Evolutionary conservation across 1,140 invertebrate species (phyloP), one percentile per base, ranked within the genome.

Genomic region (Zaprionus lachaisei): DNA sequence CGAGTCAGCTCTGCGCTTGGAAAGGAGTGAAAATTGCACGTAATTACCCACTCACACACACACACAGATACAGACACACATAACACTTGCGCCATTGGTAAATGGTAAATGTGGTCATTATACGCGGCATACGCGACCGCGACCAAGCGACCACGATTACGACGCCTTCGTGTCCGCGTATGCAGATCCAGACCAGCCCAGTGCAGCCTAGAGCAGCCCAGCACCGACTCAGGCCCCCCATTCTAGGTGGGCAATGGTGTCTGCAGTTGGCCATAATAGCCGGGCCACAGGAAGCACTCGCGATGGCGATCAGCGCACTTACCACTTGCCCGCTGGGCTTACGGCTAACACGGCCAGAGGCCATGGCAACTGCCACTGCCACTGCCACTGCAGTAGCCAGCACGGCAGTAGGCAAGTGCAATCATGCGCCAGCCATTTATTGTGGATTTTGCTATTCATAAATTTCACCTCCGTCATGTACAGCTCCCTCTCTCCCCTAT

Each of bases 21-120:
- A 79, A 89, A 89, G 81, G 85, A 90, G 85, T 90, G 85, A 90
- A 90, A 90, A 90, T 90, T 90, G 81, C 81, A 80, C 69, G 85
- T 84, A 90, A 90, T 90, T 90, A 90, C 85, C 75, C 51, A 69
- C 67, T 67, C 67, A 69, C 63, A 83, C 54, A 66, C 71, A 81
- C 44, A 60, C 28, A 68, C 58, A 70, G 49, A 56, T 41, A 38
- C 22, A 67, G 17, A 58, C 1, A 20, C 14, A 63, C 12, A 12
- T 11, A 68, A 69, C 55, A 69, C 60, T 55, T 80, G 71, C 79
- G 75, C 80, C 77, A 87, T 84, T 87, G 84, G 83, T 81, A 79
- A 87, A 76, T 87, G 70, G 56, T 61, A 90, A 89, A 85, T 85
- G 80, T 82, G 85, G 85, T 80, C 85, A 90, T 90, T 90, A 91